These are phyloP conservation scores for Arizona elegans DNA, from an alignment of 2,113 vertebrate genomes.

Conservation along the genomic window DNA sequence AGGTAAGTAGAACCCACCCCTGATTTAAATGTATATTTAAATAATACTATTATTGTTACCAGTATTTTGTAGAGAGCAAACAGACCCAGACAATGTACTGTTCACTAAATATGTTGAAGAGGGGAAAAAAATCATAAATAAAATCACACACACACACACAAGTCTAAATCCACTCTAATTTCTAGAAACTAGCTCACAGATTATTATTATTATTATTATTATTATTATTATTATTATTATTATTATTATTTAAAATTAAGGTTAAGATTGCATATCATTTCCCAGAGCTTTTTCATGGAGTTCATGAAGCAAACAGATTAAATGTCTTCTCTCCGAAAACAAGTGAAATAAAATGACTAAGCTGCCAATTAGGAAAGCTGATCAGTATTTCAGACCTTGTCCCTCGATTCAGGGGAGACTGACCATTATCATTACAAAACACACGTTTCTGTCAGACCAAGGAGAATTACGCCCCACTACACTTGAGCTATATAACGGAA, in stretches of 20 bases:
- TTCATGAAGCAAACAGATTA: background rate
- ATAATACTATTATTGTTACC: too few relatives aligned
- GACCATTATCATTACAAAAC: slow-evolving; percentile 54
- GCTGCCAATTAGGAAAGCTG: slow-evolving; percentile 35
- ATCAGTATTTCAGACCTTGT: slow-evolving; percentile 44
- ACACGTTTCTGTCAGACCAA: slow-evolving; percentile 41
- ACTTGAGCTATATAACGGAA: slow-evolving; percentile 38
- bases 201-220: background rate
- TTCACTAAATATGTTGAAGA: too few relatives aligned
- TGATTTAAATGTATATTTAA: too few relatives aligned
- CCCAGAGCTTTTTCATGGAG: background rate
- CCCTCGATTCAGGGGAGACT: slow-evolving; percentile 34
- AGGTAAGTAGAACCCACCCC: too few relatives aligned
- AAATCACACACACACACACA: too few relatives aligned
- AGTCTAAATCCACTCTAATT: background rate
- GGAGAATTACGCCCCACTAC: slow-evolving; percentile 45
- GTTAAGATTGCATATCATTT: background rate
- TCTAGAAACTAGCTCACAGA: background rate
- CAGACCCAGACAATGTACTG: too few relatives aligned
- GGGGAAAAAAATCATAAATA: too few relatives aligned
- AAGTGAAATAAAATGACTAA: slow-evolving; percentile 15
- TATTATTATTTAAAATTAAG: too few relatives aligned
- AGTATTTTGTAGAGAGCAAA: too few relatives aligned
- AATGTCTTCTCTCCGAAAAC: background rate
- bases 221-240: too few relatives aligned